Base-by-base conservation (phyloP, 2,888 invertebrate genomes). In the Charanyca ferruginea region DNA sequence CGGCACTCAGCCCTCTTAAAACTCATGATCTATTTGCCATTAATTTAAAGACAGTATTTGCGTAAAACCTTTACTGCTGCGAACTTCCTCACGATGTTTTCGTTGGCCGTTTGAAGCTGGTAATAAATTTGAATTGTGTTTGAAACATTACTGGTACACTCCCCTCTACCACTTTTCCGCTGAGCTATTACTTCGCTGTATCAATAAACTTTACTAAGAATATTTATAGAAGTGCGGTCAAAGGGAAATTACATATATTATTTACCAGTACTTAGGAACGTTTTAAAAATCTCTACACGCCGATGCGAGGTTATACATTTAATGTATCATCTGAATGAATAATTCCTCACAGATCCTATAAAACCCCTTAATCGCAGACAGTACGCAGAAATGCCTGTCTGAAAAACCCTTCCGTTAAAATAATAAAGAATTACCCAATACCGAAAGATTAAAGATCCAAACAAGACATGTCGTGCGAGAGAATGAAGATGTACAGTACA, bases 91-190 rank as follows among this genome's bases (percentile, higher is more conserved):
- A 38, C 67, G 60, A 53, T 73, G 77, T 77, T 77, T 77, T 71
- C 77, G 58, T 72, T 75, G 61, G 77, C 62, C 63, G 73, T 73
- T 68, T 68, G 59, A 77, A 77, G 55, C 58, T 32, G 65, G 73
- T 57, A 67, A 77, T 77, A 77, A 77, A 77, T 68, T 77, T 73
- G 47, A 73, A 65, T 72, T 61, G 67, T 75, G 57, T 68, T 73
- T 73, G 25, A 57, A 77, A 68, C 73, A 66, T 71, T 71, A 75
- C 62, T 62, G 62, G 59, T 60, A 55, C 62, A 66, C 55, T 59
- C 76, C 71, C 70, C 57, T 63, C 47, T 66, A 75, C 32, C 49
- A 75, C 54, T 73, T 52, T 60, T 44, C 59, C 22, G 41, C 22
- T 28, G 62, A 60, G 62, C 71, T 55, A 75, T 66, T 75, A 75